These are phyloP conservation scores for Aphrocallistes beatrix DNA, from an alignment of 37 sponge, comb jelly and placozoan genomes.

Conservation along the genomic window DNA sequence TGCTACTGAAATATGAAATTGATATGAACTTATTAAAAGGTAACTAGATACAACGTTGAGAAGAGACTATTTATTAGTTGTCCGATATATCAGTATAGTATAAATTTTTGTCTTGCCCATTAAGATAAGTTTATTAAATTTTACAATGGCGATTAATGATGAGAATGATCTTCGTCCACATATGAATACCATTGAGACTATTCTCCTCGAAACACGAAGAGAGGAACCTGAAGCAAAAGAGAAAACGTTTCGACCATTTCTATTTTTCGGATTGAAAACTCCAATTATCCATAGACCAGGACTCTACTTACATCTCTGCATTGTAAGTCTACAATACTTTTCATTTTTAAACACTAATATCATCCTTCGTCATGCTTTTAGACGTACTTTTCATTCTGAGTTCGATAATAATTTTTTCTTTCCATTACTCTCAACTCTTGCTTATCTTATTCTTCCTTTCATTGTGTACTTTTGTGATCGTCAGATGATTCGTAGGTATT, in stretches of 20 bases:
- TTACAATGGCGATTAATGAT: neutral
- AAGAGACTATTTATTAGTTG: no score
- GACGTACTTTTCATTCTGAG: neutral
- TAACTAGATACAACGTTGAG: no score
- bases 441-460: neutral
- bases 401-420: neutral
- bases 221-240: neutral
- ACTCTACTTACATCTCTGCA: neutral
- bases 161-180: neutral
- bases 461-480: constrained; percentile 16
- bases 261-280: constrained; percentile 12
- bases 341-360: neutral
- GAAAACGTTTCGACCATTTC: neutral
- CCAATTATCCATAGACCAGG: neutral
- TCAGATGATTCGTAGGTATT: neutral
- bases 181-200: neutral
- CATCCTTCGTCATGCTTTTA: neutral
- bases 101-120: no score
- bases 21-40: no score
- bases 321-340: neutral
- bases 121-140: no score
- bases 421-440: neutral
- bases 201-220: neutral
- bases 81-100: no score
- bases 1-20: no score